Base-by-base conservation (phyloP, 2,888 invertebrate species). In the Platycnemis pennipes region DNA sequence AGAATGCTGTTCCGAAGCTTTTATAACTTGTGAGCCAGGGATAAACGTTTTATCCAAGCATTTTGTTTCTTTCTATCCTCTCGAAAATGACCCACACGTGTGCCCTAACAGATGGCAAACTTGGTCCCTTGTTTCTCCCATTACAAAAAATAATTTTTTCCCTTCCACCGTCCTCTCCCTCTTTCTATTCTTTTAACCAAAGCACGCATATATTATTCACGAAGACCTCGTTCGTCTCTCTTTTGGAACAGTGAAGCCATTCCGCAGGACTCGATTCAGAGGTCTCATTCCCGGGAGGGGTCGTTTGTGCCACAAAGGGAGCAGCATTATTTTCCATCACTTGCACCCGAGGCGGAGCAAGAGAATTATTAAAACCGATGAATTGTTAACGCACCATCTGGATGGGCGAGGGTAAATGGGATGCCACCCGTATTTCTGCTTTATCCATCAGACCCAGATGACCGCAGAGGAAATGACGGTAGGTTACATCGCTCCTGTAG, bases 321-420 rank as follows among this genome's bases (percentile, higher is more conserved):
- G 37, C 11, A 26, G 77, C 2, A 37, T 63, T 63, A 63, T 63
- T 63, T 63, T 22, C n/a, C 63, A 63, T 37, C 77, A 77, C 16
- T 77, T 77, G 77, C 37, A 77, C 31, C 37, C 13, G 37, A 13
- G n/a, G 11, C 77, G 77, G 77, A 77, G 77, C 77, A 77, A 31
- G 77, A 77, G 77, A 77, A 37, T 37, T 77, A 77, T 37, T 77
- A 77, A 77, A 77, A 77, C 77, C 37, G 31, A 37, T 77, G 77
- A 37, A 77, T 77, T 31, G 37, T 37, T 31, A 77, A 77, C 37
- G 4, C 13, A 8, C 13, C 0, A 31, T 8, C 4, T 11, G 0
- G 11, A 37, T 37, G 31, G 37, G 31, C 8, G 77, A 31, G 16
- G 77, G 0, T 11, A 77, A 77, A 37, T 77, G 13, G 77, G 37